phyloP scores from a whole-genome alignment of 2,888 invertebrate species.

The Nymphalis c-album region DNA sequence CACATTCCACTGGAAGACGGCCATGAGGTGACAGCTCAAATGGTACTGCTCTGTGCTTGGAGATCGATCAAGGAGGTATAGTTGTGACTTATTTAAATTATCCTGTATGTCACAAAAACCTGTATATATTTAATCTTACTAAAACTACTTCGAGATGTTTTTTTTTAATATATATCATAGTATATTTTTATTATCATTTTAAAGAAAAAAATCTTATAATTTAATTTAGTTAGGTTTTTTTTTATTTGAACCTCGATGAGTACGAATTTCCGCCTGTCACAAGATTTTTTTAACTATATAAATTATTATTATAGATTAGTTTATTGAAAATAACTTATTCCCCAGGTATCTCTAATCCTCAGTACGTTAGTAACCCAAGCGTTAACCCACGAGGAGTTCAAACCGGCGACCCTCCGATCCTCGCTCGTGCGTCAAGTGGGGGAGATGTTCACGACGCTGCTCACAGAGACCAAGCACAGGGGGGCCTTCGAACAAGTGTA shows the following conservation, averaged over 20 bases:
- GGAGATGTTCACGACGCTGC: slow-evolving; percentile 84
- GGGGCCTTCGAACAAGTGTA: slow-evolving; percentile 99
- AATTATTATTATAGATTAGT: neutral
- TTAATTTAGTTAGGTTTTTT: too few relatives aligned
- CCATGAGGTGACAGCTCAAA: slow-evolving; percentile 85
- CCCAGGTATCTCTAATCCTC: slow-evolving; percentile 83
- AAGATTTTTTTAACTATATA: too few relatives aligned
- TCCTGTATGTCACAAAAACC: too few relatives aligned
- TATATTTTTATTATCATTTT: too few relatives aligned
- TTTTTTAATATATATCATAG: too few relatives aligned
- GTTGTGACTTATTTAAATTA: too few relatives aligned
- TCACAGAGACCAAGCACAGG: slow-evolving; percentile 92
- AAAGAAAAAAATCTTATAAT: too few relatives aligned
- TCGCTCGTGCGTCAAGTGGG: slow-evolving; percentile 82
- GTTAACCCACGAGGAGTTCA: slow-evolving; percentile 34
- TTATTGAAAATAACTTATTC: neutral
- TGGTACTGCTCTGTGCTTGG: slow-evolving; percentile 96
- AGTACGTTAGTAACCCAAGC: slow-evolving; percentile 81
- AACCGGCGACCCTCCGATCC: slow-evolving; percentile 63
- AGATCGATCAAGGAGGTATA: slow-evolving; percentile 93
- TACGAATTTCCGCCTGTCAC: too few relatives aligned
- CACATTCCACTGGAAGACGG: slow-evolving; percentile 57
- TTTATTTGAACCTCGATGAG: too few relatives aligned
- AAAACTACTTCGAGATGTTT: too few relatives aligned
- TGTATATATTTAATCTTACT: too few relatives aligned